Conservation (phyloP, 2,113 vertebrate genomes). For the Lipotes vexillifer region DNA sequence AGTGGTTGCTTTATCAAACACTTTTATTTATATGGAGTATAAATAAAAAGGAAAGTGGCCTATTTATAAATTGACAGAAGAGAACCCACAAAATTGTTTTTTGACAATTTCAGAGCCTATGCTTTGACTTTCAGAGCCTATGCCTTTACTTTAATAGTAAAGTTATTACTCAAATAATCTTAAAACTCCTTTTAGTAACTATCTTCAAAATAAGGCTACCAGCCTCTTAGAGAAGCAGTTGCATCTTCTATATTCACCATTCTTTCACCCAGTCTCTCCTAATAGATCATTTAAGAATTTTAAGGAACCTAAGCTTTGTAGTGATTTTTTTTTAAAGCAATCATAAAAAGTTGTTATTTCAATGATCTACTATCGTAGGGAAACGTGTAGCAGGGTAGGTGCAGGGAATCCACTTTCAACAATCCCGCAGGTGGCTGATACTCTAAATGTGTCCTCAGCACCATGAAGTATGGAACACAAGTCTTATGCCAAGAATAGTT, state of each 20-base stretch:
- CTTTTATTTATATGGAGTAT: background rate
- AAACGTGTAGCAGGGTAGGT: rapidly evolving
- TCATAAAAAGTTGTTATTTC: background rate
- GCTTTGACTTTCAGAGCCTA: background rate
- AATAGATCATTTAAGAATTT: background rate
- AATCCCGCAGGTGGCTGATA: rapidly evolving
- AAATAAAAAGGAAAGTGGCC: background rate
- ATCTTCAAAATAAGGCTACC: background rate
- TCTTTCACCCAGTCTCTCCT: background rate
- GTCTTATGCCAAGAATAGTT: background rate
- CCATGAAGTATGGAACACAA: background rate
- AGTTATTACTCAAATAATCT: background rate
- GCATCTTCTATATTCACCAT: background rate
- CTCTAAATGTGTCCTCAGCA: no score
- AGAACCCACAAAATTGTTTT: background rate
- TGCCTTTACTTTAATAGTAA: background rate
- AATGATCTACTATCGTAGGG: background rate
- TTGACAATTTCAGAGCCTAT: background rate
- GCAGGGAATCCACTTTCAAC: rapidly evolving
- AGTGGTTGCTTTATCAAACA: background rate
- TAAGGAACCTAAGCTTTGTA: background rate
- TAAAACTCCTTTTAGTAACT: background rate
- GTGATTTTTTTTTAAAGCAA: background rate
- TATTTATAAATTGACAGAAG: background rate
- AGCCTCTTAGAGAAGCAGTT: background rate